phyloP scores from a whole-genome alignment of 2,888 invertebrate species.

The Byasa hedistus region DNA sequence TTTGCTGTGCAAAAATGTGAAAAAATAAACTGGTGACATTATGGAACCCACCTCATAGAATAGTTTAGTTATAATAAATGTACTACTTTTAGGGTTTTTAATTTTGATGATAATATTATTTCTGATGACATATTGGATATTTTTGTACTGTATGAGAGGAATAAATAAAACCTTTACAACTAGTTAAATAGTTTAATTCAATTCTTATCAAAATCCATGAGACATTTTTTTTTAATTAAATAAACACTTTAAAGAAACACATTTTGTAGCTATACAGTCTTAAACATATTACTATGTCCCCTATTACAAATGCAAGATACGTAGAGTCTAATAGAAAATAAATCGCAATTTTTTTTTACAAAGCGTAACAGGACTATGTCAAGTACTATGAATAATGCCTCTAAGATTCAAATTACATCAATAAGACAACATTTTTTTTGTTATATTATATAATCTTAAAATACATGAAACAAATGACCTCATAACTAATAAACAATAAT shows the following conservation, averaged over 20 bases:
- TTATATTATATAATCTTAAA: constrained; percentile 30
- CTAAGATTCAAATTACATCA: constrained; percentile 28
- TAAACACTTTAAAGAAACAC: constrained; percentile 40
- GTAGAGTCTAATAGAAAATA: constrained; percentile 29
- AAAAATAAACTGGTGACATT: no score
- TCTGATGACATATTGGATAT: background rate
- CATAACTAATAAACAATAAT: constrained; percentile 50
- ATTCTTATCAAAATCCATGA: constrained; percentile 40
- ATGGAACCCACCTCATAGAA: no score
- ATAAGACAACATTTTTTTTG: constrained; percentile 31
- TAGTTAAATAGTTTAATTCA: constrained; percentile 38
- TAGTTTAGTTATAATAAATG: no score
- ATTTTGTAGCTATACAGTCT: constrained; percentile 40
- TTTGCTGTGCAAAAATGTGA: no score
- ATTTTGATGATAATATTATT: no score
- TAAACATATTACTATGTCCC: constrained; percentile 39
- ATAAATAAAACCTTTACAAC: constrained; percentile 35
- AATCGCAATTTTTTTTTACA: constrained; percentile 34
- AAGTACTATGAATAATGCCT: constrained; percentile 17
- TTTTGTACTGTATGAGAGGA: constrained; percentile 16
- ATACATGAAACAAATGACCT: constrained; percentile 38
- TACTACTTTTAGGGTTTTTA: no score
- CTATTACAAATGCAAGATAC: constrained; percentile 36
- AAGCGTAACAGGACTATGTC: constrained; percentile 36
- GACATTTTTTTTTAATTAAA: constrained; percentile 41